phyloP scores from a whole-genome alignment of 1,140 invertebrate species.

The Drosophila ficusphila region DNA sequence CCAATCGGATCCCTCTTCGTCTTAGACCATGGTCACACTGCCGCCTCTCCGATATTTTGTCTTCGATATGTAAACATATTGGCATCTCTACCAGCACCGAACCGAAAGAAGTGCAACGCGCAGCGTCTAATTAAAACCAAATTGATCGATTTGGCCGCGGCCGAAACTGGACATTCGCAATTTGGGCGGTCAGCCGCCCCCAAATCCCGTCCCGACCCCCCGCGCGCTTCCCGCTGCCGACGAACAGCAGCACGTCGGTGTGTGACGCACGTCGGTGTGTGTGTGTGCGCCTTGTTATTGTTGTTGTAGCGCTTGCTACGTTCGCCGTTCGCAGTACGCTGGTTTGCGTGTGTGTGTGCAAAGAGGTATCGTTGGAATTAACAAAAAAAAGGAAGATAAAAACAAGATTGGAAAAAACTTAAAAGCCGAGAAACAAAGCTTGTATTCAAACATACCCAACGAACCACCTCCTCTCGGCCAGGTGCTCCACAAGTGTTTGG shows the following conservation, averaged over 20 bases:
- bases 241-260: slow-evolving; percentile 2
- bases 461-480: not conserved
- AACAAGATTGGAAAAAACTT: slow-evolving; percentile 3
- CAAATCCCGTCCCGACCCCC: slow-evolving; percentile 21
- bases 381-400: slow-evolving; percentile 24
- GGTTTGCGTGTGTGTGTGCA: slow-evolving; percentile 37
- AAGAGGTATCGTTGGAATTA: slow-evolving; percentile 51
- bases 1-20: too few species aligned
- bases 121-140: slow-evolving; percentile 40
- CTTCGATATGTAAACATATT: slow-evolving; percentile 7
- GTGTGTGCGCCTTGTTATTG: slow-evolving; percentile 37
- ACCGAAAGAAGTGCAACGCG: slow-evolving; percentile 37
- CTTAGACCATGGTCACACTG: not conserved
- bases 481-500: not conserved
- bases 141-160: slow-evolving; percentile 43
- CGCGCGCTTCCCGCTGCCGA: slow-evolving; percentile 14
- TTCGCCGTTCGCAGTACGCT: slow-evolving; percentile 24
- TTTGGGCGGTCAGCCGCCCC: slow-evolving; percentile 43
- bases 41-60: not conserved
- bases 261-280: slow-evolving; percentile 45
- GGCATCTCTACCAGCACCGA: slow-evolving; percentile 14
- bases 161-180: slow-evolving; percentile 31
- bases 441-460: not conserved
- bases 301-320: slow-evolving; percentile 46
- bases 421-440: slow-evolving; percentile 1